A percentile compares a stretch with the other conserved stretches of the same genome.
Conservation (phyloP, 2,113 vertebrate species). For the Zosterops pallidus region DNA sequence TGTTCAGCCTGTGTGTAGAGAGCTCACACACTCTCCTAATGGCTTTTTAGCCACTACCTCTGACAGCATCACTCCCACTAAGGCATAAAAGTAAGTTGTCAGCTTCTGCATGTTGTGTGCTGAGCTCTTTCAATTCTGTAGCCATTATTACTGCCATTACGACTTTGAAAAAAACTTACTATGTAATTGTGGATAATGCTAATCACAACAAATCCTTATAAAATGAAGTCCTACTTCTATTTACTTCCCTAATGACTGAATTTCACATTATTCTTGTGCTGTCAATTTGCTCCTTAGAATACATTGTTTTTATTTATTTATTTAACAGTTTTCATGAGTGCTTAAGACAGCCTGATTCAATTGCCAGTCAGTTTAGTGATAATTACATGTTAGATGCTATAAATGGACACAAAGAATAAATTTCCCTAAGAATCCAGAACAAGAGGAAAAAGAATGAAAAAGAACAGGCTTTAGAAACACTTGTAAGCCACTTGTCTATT, state of each 20-base stretch:
- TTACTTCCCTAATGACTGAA: background rate
- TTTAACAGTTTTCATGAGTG: background rate
- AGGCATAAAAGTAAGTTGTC: background rate
- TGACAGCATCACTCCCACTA: background rate
- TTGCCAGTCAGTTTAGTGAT: background rate
- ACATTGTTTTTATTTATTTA: background rate
- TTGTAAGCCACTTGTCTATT: conserved; percentile 33
- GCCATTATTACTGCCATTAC: background rate
- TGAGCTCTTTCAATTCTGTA: background rate
- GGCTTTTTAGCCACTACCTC: background rate
- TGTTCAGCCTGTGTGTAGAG: background rate
- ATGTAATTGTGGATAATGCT: background rate
- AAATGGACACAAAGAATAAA: background rate
- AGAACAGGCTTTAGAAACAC: background rate
- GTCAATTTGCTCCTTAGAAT: background rate
- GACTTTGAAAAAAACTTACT: background rate
- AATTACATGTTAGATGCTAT: background rate
- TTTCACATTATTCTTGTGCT: background rate
- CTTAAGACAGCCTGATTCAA: conserved; percentile 2
- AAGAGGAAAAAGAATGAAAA: background rate
- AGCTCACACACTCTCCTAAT: background rate
- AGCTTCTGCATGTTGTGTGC: background rate
- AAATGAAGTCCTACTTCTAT: background rate
- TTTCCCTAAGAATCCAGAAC: background rate
- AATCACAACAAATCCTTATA: background rate